A percentile compares a stretch with the other conserved stretches of the same genome.
Conservation (phyloP, 2,113 vertebrate species). For the rabbit (Oryctolagus cuniculus) region mOryCun1.1 NC_091432.1:24668501-24669000, state of each 20-base stretch:
- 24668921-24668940: neutral
- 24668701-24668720: constrained; percentile 53
- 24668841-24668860: neutral
- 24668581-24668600: neutral
- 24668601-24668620: neutral
- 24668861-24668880: neutral
- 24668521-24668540: too few relatives aligned
- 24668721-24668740: constrained; percentile 45
- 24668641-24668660: constrained; percentile 21
- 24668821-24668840: neutral
- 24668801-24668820: constrained; percentile 29
- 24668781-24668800: constrained; percentile 55
- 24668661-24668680: neutral
- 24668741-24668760: neutral
- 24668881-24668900: neutral
- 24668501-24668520: too few relatives aligned
- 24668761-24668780: constrained; percentile 50
- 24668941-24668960: neutral
- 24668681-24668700: neutral
- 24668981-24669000: neutral
- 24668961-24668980: neutral
- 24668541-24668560: too few relatives aligned
- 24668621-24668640: neutral
- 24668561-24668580: too few relatives aligned
- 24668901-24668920: neutral